Evolutionary conservation across 2,113 vertebrate species (phyloP).

Genomic region (Labeo catla): DNA sequence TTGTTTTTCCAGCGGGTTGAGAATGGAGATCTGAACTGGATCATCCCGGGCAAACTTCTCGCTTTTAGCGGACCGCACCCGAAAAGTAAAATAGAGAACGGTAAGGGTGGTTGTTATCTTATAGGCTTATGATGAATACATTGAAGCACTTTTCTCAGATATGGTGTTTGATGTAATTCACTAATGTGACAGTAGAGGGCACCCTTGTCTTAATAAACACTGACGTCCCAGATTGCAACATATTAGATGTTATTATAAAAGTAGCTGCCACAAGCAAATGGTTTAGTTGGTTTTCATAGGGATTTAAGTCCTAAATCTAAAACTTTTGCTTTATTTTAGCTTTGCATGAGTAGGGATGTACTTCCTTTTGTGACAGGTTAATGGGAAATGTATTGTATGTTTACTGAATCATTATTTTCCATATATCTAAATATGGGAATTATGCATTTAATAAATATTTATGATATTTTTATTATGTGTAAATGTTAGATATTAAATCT

Average conservation of each 20-base stretch:
- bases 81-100: constrained; percentile 95
- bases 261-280: neutral
- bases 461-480: no score
- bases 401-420: neutral
- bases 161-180: constrained; percentile 1
- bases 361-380: no score
- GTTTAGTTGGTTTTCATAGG: neutral
- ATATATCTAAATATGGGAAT: neutral
- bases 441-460: no score
- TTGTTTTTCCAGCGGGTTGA: constrained; percentile 85
- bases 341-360: no score
- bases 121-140: neutral
- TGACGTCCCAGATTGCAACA: neutral
- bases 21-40: constrained; percentile 99
- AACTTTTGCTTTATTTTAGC: neutral
- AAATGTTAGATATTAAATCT: no score
- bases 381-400: neutral
- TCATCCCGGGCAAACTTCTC: constrained; percentile 91
- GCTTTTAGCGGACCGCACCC: constrained; percentile 98
- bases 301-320: neutral
- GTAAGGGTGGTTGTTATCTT: constrained; percentile 71
- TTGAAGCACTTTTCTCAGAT: neutral
- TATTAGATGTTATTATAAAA: neutral
- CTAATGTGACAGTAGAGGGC: constrained; percentile 29
- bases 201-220: constrained; percentile 4